Base-by-base conservation (phyloP, 1,140 invertebrate genomes). In the Adoxophyes honmai region DNA sequence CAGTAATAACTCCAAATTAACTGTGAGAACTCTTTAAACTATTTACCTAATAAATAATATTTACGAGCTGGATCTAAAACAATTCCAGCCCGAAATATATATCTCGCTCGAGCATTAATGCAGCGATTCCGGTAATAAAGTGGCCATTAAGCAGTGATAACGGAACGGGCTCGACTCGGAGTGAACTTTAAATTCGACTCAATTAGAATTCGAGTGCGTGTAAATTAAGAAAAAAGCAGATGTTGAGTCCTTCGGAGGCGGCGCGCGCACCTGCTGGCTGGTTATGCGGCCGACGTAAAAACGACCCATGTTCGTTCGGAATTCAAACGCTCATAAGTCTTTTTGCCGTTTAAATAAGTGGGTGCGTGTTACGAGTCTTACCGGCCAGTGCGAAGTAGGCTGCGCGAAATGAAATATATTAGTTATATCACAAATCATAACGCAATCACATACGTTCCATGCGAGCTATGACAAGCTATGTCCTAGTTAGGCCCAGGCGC, bases 161-260 rank as follows among this genome's bases (percentile, higher is more conserved):
- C 57, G 48, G 53, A 55, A 34, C 21, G 6, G 21, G 21, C 21
- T 28, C 6, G 21, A 28, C 35, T 38, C 56, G 60, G 70, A 68
- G 68, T 68, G 55, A 73, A 70, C 66, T 73, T 63, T 64, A 68
- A 71, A 72, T 68, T 64, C 57, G 60, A 51, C 68, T 64, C 71
- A 81, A 77, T 86, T 82, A 74, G 67, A 86, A 86, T 80, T 81
- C 58, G 74, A 80, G 64, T 68, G 58, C 63, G 64, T 56, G 77
- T 81, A 65, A 75, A 75, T 81, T 75, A 70, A 74, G 68, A 62
- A 73, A 84, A 84, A 86, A 86, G 83, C 86, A 88, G 86, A 86
- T 88, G 86, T 80, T 62, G 66, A 57, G 62, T 70, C 68, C 71
- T 73, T 75, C 66, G 75, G 73, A 78, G 70, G 74, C 70, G 73